Evolutionary conservation across 2,797 vertebrate genomes (phyloP).

Genomic region (Bucorvus abyssinicus): DNA sequence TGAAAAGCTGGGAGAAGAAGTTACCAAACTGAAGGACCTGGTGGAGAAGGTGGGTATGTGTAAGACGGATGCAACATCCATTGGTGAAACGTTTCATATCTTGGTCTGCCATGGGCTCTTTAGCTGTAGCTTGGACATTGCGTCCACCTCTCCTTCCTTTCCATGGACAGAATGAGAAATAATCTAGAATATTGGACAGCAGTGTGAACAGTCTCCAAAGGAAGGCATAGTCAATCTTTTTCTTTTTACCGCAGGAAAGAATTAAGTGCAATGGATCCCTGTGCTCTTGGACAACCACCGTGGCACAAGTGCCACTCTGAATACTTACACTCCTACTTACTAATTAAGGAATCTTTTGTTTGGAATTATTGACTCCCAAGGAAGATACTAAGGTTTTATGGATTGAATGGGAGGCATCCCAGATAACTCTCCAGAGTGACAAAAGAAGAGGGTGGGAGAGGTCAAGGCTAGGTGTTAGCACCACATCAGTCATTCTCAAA

Average conservation of each 20-base stretch:
- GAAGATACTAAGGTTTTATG: conserved; percentile 48
- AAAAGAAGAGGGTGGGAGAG: conserved; percentile 80
- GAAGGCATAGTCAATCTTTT: not conserved
- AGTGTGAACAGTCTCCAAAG: not conserved
- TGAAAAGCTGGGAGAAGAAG: conserved; percentile 84
- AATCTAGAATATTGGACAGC: not conserved
- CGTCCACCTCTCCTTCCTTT: not conserved
- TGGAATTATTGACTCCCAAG: conserved; percentile 29
- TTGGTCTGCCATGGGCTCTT: not conserved
- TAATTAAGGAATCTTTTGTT: conserved; percentile 45
- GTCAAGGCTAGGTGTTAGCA: conserved; percentile 86
- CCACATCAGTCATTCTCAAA: conserved; percentile 88
- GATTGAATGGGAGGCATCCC: conserved; percentile 61
- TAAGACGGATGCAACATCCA: not conserved
- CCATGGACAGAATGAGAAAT: not conserved
- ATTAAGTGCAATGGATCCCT: not conserved
- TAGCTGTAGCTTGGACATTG: not conserved
- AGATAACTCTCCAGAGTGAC: conserved; percentile 69
- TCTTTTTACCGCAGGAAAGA: not conserved
- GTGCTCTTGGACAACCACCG: not conserved
- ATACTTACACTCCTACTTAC: not conserved
- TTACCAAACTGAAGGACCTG: conserved; percentile 81
- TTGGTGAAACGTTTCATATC: not conserved
- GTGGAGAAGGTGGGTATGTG: conserved; percentile 81
- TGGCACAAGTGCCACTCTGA: not conserved